Evolutionary conservation across 2,113 vertebrate species (phyloP).

Genomic region (Trogon surrucura): DNA sequence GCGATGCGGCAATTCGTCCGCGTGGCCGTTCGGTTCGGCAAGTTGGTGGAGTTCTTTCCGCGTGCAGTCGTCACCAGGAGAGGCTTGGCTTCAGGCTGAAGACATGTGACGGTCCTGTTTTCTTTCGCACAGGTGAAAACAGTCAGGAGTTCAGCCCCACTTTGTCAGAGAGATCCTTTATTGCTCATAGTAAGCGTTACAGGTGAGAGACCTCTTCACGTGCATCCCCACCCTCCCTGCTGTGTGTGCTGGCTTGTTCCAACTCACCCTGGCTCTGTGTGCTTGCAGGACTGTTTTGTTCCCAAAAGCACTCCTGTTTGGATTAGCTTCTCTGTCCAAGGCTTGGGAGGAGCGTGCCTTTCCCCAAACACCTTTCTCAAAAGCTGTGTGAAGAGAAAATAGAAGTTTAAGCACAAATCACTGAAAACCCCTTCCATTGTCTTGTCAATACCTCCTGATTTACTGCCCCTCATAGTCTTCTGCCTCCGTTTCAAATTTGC

Average conservation of each 20-base stretch:
- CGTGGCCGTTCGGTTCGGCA: background rate
- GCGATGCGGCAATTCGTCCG: background rate
- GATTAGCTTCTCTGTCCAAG: background rate
- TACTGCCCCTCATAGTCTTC: background rate
- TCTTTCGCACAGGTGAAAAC: conserved; percentile 84
- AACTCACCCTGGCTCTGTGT: background rate
- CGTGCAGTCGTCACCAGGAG: background rate
- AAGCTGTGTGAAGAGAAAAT: background rate
- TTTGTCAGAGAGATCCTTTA: conserved; percentile 79
- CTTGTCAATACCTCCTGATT: background rate
- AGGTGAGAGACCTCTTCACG: conserved; percentile 67
- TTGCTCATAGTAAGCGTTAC: conserved; percentile 79
- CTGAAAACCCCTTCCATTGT: background rate
- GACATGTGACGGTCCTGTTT: background rate
- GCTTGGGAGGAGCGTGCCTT: background rate
- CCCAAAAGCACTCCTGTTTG: background rate
- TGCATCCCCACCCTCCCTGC: background rate
- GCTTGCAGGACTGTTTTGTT: background rate
- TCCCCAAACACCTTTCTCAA: background rate
- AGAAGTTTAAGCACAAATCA: background rate
- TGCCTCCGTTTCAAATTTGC: background rate
- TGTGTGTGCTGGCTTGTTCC: background rate
- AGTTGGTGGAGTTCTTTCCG: background rate
- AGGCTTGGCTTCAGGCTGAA: background rate
- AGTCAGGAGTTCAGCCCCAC: conserved; percentile 96